Evolutionary conservation across 2,113 vertebrate genomes (phyloP).

Genomic region (Thunnus thynnus): DNA sequence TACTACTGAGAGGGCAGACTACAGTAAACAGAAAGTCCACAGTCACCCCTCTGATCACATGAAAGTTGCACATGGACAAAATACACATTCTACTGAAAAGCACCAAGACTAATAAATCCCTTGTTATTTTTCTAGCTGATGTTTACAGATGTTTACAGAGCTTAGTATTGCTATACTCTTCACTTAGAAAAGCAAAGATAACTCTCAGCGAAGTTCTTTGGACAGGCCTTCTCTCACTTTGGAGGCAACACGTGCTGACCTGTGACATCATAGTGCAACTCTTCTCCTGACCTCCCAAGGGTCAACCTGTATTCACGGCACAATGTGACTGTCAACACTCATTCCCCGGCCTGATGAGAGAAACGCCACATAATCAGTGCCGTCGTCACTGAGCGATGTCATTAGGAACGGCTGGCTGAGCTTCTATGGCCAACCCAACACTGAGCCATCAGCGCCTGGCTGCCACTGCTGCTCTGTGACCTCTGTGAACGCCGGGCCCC

Average conservation of each 20-base stretch:
- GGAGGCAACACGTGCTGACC: slow-evolving; percentile 56
- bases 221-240: slow-evolving; percentile 27
- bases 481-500: slow-evolving; percentile 31
- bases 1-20: too few species aligned
- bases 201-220: not conserved
- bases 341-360: slow-evolving; percentile 49
- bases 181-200: not conserved
- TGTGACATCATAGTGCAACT: slow-evolving; percentile 67
- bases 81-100: not conserved
- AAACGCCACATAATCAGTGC: slow-evolving; percentile 44
- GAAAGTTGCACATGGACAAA: not conserved
- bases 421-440: slow-evolving; percentile 50
- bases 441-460: slow-evolving; percentile 31
- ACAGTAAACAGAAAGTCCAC: too few species aligned
- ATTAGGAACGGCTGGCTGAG: slow-evolving; percentile 66
- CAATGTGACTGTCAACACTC: slow-evolving; percentile 70
- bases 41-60: not conserved
- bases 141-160: not conserved
- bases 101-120: too few species aligned
- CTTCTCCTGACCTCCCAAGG: slow-evolving; percentile 46
- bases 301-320: slow-evolving; percentile 49
- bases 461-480: slow-evolving; percentile 42
- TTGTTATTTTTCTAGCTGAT: too few species aligned
- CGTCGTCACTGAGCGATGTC: slow-evolving; percentile 46
- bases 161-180: not conserved